phyloP scores from a whole-genome alignment of 92 coral and sea anemone genomes.

The Epizoanthus stellaris region DNA sequence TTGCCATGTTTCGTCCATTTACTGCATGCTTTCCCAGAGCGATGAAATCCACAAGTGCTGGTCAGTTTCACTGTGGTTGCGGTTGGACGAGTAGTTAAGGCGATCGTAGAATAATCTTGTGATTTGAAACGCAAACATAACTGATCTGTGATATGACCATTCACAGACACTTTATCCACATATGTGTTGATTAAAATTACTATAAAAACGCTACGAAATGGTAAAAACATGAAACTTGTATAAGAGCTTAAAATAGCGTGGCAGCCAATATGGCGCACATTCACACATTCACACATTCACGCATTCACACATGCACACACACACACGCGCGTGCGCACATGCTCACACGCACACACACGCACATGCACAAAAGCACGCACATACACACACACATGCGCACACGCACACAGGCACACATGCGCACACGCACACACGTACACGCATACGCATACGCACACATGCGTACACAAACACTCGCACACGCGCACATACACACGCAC shows the following conservation, averaged over 20 bases:
- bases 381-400: too few species aligned
- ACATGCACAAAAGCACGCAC: too few species aligned
- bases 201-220: constrained; percentile 11
- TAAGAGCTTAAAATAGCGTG: neutral
- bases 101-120: constrained; percentile 29
- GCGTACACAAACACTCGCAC: too few species aligned
- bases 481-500: too few species aligned
- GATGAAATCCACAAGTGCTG: constrained; percentile 28
- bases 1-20: constrained; percentile 27
- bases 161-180: constrained; percentile 24
- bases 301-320: too few species aligned
- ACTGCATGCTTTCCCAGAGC: constrained; percentile 22
- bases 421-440: too few species aligned
- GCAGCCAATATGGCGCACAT: too few species aligned
- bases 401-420: too few species aligned
- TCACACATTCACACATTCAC: too few species aligned
- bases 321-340: too few species aligned
- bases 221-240: constrained; percentile 1
- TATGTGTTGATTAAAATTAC: constrained; percentile 22
- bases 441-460: too few species aligned
- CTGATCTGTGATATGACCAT: constrained; percentile 21
- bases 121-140: constrained; percentile 20
- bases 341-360: too few species aligned
- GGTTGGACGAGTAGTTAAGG: constrained; percentile 26
- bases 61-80: constrained; percentile 27